Evolutionary conservation across 2,797 vertebrate genomes (phyloP).

Genomic region (Pseudomugil tenellus): DNA sequence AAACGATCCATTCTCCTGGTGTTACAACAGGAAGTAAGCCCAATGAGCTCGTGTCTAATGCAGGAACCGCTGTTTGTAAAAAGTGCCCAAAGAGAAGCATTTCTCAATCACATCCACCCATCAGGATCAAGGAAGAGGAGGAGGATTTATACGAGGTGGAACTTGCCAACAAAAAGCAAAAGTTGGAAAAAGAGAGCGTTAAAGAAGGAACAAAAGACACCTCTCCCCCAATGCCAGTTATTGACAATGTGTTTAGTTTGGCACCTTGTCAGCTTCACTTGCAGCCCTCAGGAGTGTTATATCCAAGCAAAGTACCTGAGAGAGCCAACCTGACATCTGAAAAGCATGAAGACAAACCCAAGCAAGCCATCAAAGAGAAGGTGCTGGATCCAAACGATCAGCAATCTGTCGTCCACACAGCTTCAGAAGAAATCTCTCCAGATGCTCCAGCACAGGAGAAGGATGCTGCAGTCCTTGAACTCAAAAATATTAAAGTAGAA

Average conservation of each 20-base stretch:
- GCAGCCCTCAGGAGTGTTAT: slow-evolving; percentile 67
- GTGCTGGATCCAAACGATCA: slow-evolving; percentile 30
- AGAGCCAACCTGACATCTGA: slow-evolving; percentile 28
- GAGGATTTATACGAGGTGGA: slow-evolving; percentile 56
- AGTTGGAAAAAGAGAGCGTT: slow-evolving; percentile 36
- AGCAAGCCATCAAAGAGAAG: slow-evolving; percentile 41
- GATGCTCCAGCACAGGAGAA: slow-evolving; percentile 22
- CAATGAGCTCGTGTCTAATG: slow-evolving; percentile 13
- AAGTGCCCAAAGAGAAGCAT: slow-evolving; percentile 50
- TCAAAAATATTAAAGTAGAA: slow-evolving; percentile 73
- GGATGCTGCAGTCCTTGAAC: slow-evolving; percentile 28
- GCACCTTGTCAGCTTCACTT: slow-evolving; percentile 88
- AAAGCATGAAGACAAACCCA: slow-evolving; percentile 36
- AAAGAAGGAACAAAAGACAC: slow-evolving; percentile 16
- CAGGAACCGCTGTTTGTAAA: slow-evolving; percentile 18
- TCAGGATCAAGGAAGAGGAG: slow-evolving; percentile 60
- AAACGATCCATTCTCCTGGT: slow-evolving; percentile 44
- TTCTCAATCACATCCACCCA: slow-evolving; percentile 46
- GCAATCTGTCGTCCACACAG: slow-evolving; percentile 10
- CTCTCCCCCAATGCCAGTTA: slow-evolving; percentile 92
- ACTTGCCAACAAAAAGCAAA: slow-evolving; percentile 52
- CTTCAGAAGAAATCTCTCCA: slow-evolving; percentile 17
- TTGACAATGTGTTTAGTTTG: slow-evolving; percentile 93
- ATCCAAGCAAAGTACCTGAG: slow-evolving; percentile 31
- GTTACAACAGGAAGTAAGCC: slow-evolving; percentile 27